Conservation (phyloP, 92 coral and sea anemone genomes). For the Phenganax stokvisi region DNA sequence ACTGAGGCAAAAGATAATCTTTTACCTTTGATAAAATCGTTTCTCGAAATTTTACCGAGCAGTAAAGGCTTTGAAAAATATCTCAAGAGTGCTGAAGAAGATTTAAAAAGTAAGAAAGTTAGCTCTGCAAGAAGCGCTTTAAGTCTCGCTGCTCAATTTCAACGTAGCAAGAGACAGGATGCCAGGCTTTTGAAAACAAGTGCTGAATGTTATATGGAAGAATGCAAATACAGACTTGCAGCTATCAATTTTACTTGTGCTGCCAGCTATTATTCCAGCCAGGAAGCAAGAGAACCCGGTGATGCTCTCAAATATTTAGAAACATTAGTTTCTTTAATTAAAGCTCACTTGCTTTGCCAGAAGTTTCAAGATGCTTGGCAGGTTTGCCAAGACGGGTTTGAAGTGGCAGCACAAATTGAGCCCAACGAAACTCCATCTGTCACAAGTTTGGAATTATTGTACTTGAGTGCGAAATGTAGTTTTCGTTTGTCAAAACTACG, state of each 20-base stretch:
- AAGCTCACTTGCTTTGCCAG: background rate
- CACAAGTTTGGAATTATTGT: background rate
- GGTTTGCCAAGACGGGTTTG: conserved; percentile 7
- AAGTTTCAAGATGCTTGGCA: background rate
- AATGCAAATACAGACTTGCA: background rate
- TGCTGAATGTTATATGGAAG: background rate
- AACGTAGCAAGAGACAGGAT: background rate
- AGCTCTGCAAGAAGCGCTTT: background rate
- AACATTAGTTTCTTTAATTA: background rate
- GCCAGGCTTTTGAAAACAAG: conserved; percentile 1
- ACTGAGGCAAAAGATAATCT: background rate
- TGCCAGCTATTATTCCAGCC: background rate
- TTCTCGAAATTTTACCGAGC: background rate
- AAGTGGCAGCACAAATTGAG: background rate
- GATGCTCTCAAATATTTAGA: background rate
- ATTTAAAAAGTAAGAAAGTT: background rate
- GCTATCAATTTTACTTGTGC: conserved; percentile 7
- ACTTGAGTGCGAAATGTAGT: background rate
- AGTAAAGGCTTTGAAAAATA: background rate
- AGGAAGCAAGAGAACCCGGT: background rate
- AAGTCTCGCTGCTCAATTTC: conserved; percentile 3
- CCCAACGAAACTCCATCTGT: background rate
- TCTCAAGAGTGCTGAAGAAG: background rate
- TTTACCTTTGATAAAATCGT: background rate
- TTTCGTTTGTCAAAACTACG: background rate